Conservation (phyloP, 2,113 vertebrate species). For the Aegypius monachus region DNA sequence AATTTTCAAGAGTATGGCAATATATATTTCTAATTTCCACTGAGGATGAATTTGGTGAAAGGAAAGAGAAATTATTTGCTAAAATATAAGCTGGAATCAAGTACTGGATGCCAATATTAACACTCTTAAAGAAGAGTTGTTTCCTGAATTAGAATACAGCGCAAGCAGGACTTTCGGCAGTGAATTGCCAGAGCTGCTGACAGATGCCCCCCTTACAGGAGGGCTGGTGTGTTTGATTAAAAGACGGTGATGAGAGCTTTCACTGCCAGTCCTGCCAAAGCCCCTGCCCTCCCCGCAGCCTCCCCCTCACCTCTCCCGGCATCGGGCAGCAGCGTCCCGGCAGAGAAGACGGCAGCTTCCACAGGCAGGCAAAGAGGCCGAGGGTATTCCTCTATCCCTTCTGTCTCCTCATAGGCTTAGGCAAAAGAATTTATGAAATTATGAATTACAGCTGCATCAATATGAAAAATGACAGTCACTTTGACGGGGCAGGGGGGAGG, state of each 20-base stretch:
- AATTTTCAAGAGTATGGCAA: constrained; percentile 8
- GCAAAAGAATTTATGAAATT: not conserved
- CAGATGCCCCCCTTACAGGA: not conserved
- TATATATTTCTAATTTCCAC: constrained; percentile 50
- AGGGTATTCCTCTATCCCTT: not conserved
- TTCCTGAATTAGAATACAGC: constrained; percentile 30
- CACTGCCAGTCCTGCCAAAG: not conserved
- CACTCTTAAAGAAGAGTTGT: constrained; percentile 23
- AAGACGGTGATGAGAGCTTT: not conserved
- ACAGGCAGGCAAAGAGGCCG: not conserved
- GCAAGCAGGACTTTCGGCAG: not conserved
- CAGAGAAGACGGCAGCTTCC: not conserved
- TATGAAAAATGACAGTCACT: not conserved
- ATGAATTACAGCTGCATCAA: not conserved
- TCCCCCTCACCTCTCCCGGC: not conserved
- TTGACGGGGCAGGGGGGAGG: not conserved
- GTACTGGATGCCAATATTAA: constrained; percentile 46
- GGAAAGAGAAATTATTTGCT: constrained; percentile 43
- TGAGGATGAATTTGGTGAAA: constrained; percentile 50
- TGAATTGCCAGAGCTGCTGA: not conserved
- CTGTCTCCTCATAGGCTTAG: not conserved
- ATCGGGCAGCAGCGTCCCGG: not conserved
- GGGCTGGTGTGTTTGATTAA: not conserved
- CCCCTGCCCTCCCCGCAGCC: not conserved
- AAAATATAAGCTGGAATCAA: constrained; percentile 4